Conservation (phyloP, 2,113 vertebrate species). For the Prolemur simus region DNA sequence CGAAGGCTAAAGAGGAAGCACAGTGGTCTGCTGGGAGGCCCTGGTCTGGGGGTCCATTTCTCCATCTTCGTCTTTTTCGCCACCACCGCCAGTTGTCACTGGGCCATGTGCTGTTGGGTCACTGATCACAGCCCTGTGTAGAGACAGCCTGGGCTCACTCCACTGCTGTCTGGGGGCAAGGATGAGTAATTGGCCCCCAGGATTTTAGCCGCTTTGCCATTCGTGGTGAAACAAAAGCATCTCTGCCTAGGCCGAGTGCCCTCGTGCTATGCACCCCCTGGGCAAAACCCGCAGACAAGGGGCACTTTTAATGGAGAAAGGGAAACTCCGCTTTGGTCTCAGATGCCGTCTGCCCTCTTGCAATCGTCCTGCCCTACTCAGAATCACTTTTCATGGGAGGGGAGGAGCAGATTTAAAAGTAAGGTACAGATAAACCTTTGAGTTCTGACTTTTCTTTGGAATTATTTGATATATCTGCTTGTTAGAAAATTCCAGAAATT, state of each 20-base stretch:
- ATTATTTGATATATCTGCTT: background rate
- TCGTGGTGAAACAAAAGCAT: background rate
- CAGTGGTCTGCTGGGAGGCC: rapidly evolving
- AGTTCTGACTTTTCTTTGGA: background rate
- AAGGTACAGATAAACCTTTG: background rate
- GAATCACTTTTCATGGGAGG: background rate
- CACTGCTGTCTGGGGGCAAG: background rate
- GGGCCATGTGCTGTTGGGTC: rapidly evolving
- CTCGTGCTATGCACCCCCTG: rapidly evolving
- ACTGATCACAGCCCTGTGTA: background rate
- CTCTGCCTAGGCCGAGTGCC: rapidly evolving
- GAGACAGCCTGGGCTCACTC: rapidly evolving
- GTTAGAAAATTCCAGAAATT: background rate
- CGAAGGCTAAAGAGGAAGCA: background rate
- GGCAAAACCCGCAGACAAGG: background rate
- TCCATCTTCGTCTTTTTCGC: background rate
- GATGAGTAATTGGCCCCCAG: background rate
- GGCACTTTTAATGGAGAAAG: background rate
- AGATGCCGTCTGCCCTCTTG: background rate
- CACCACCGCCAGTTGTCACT: rapidly evolving
- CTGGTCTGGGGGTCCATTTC: background rate
- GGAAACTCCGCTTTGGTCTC: background rate
- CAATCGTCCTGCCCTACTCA: background rate
- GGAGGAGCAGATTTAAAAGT: background rate
- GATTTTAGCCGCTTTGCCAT: background rate